Base-by-base conservation (phyloP, 2,888 invertebrate species). In the Dolomedes plantarius region DNA sequence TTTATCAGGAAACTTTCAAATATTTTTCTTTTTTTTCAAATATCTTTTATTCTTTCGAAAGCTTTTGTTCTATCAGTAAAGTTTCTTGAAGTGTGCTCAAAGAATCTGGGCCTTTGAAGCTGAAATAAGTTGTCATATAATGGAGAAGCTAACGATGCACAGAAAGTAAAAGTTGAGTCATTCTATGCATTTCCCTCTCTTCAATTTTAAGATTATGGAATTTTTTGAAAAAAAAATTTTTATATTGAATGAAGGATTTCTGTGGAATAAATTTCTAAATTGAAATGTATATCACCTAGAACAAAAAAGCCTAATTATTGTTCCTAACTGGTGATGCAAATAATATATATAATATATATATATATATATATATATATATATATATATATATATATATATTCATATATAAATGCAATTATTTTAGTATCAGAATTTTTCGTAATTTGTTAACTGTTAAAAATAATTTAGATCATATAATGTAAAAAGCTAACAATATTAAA, bases 81-180 rank as follows among this genome's bases (percentile, higher is more conserved):
- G 46, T 46, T 46, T 46, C 46, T 6, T 16, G 16, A 46, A 46
- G 46, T 46, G 46, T 46, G 11, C 46, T 46, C 46, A 16, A 16
- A 6, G 46, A 46, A 9, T 13, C n/a, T 46, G 46, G 46, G 46
- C 46, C 46, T 46, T 46, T 46, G 46, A 46, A 46, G 46, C 46
- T 46, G 46, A 46, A 46, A 46, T 46, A 46, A 46, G 46, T 46
- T 46, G 46, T 46, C 9, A 46, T 46, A 46, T 46, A 46, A 16
- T 16, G 16, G 46, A 46, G 46, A 46, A 46, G 5, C 7, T 46
- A 46, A 46, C 46, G 46, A 46, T 16, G 46, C 46, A 46, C 16
- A 46, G 13, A 2, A 16, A 46, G 46, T 9, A 16, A 16, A 46
- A 46, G 46, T 46, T 7, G 16, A 46, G 2, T 16, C 2, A 16